Evolutionary conservation across 2,888 invertebrate species (phyloP), one percentile per base, ranked within the genome.

Genomic region (Pecten maximus): DNA sequence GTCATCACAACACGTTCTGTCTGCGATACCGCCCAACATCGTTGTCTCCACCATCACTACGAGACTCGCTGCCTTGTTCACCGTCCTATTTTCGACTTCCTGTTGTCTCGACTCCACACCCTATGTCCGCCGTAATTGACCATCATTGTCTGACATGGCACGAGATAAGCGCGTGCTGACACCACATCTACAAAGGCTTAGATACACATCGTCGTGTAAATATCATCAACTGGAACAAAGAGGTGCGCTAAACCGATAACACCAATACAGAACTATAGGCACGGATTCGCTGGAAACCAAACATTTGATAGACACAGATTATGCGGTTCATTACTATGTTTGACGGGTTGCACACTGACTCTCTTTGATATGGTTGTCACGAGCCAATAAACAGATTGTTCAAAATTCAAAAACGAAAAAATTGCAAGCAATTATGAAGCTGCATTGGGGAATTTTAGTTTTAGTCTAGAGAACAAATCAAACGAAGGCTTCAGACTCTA

Each of bases 61-160:
- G 12, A 74, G 2, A 4, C 60, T 28, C 28, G 60, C 28, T 74
- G 35, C 74, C 74, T 23, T 60, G 23, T 60, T 60, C n/a, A 60
- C 19, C 60, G 74, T 12, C 28, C 74, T 0, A 60, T 60, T 60
- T 74, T 6, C 35, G 35, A 74, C 74, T 74, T 74, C 74, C 74
- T 74, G 74, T 74, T 74, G 74, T 74, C 74, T 74, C 74, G 74
- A 35, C 74, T 74, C 74, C 74, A 74, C 74, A 74, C 74, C 74
- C 35, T 28, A 16, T 15, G 74, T 28, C 15, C 35, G 74, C 54
- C 54, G n/a, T 74, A 74, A 74, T 74, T 28, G 74, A 35, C 74
- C 74, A 74, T 35, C 74, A 74, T 35, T 74, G 28, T 74, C 74
- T 8, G 74, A 74, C 74, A 35, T 28, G 74, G 35, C 74, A 74